Conservation (phyloP, 1,140 invertebrate species). For the Pomacea maculata region DNA sequence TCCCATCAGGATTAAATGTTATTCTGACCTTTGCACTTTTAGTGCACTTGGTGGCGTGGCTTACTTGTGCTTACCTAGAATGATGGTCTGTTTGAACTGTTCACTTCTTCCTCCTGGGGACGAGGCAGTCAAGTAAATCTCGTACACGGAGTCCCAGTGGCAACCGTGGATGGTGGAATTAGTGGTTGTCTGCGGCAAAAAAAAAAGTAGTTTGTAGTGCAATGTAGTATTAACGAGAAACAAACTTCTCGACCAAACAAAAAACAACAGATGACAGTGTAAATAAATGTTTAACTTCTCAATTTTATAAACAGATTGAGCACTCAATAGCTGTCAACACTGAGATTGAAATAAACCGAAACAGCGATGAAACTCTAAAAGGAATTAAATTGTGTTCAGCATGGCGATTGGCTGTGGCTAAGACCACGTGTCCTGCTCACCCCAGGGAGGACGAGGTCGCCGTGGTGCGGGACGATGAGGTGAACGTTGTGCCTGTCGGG, state of each 20-base stretch:
- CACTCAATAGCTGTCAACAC: not conserved
- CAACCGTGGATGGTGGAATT: constrained; percentile 2
- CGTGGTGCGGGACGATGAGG: constrained; percentile 6
- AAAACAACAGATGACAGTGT: too few species aligned
- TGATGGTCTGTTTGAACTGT: not conserved
- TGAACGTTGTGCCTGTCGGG: not conserved
- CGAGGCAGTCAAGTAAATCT: constrained; percentile 6
- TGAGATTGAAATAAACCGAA: not conserved
- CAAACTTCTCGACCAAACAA: too few species aligned
- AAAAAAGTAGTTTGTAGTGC: too few species aligned
- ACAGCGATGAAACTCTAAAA: not conserved
- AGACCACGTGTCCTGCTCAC: not conserved
- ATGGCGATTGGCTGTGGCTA: not conserved
- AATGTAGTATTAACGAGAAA: too few species aligned
- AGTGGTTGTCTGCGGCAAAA: not conserved
- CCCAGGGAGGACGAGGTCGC: not conserved
- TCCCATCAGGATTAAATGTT: too few species aligned
- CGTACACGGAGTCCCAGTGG: constrained; percentile 13
- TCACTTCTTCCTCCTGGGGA: constrained; percentile 2
- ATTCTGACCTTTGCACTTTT: too few species aligned
- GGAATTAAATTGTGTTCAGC: not conserved
- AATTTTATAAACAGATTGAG: too few species aligned
- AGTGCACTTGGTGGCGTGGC: too few species aligned
- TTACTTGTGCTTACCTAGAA: not conserved
- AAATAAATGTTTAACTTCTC: too few species aligned